phyloP scores from a whole-genome alignment of 2,797 vertebrate species.

The Coccyzus lansbergi region DNA sequence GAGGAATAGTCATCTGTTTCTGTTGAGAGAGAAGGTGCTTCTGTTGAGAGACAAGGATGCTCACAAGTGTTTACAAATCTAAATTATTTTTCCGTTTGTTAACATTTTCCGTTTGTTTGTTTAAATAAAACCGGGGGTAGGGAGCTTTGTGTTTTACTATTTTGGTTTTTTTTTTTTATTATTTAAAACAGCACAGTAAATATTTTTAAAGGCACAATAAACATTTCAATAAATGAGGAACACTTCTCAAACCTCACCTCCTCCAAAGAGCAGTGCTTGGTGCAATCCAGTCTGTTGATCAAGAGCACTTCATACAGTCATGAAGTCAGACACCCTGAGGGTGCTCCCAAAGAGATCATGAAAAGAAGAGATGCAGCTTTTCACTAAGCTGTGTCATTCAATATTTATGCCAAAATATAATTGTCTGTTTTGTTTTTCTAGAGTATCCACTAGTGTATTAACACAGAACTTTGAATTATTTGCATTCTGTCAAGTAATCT shows the following conservation, averaged over 20 bases:
- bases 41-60: neutral
- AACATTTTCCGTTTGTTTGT: neutral
- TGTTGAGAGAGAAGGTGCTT: neutral
- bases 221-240: neutral
- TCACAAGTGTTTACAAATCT: neutral
- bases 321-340: neutral
- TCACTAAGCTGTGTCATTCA: neutral
- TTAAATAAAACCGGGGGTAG: neutral
- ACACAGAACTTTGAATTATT: neutral
- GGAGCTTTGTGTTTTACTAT: neutral
- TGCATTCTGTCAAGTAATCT: neutral
- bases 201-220: too few relatives aligned
- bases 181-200: neutral
- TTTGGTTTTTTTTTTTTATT: neutral
- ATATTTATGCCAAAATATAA: neutral
- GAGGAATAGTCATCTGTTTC: neutral
- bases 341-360: neutral
- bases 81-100: neutral
- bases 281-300: neutral
- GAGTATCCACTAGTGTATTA: neutral
- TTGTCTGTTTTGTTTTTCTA: neutral
- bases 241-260: neutral
- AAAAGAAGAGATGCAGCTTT: neutral
- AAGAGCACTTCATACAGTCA: neutral
- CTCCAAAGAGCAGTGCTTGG: neutral